Evolutionary conservation across 2,888 invertebrate genomes (phyloP).

Genomic region (Phortica okadai): DNA sequence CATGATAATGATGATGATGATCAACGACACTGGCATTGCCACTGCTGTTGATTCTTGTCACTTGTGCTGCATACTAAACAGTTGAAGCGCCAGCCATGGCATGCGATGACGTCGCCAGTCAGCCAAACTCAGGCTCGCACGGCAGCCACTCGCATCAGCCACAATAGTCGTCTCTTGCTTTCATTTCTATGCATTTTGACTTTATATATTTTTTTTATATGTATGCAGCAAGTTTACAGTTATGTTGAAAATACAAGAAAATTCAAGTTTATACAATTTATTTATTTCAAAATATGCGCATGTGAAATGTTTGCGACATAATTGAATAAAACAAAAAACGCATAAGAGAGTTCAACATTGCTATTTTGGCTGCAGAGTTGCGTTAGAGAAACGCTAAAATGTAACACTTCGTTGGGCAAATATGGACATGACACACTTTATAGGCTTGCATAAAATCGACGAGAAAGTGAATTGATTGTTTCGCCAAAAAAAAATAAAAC

Average conservation of each 20-base stretch:
- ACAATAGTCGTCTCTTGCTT: not conserved
- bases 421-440: conserved; percentile 29
- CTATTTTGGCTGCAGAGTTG: not conserved
- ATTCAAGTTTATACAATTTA: conserved; percentile 11
- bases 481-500: not conserved
- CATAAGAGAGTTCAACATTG: not conserved
- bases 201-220: conserved; percentile 17
- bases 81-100: conserved; percentile 61
- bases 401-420: conserved; percentile 9
- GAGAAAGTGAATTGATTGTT: conserved; percentile 3
- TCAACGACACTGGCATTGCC: conserved; percentile 32
- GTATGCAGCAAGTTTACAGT: conserved; percentile 25
- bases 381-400: not conserved
- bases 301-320: conserved; percentile 14
- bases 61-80: conserved; percentile 68
- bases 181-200: conserved; percentile 19
- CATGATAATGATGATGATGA: conserved; percentile 41
- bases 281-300: conserved; percentile 27
- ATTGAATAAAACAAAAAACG: conserved; percentile 14
- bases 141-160: conserved; percentile 9
- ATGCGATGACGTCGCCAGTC: conserved; percentile 21
- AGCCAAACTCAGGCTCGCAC: not conserved
- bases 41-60: conserved; percentile 43
- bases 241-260: not conserved
- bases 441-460: not conserved